Conservation (phyloP, 2,113 vertebrate species). For the Anolis carolinensis region DNA sequence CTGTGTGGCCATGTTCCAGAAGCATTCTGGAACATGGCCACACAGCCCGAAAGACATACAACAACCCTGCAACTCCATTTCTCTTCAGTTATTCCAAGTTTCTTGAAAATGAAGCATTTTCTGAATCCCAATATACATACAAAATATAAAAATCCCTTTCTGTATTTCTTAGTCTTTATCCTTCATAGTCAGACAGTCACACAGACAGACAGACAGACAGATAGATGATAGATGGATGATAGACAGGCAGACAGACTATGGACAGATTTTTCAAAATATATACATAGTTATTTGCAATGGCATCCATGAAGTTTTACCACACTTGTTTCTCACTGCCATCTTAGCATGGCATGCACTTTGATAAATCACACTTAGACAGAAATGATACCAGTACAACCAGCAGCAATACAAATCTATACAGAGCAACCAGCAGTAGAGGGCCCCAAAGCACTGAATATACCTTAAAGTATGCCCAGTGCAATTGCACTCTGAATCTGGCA, state of each 20-base stretch:
- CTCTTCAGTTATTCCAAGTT: not conserved
- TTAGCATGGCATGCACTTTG: not conserved
- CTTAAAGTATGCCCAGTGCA: not conserved
- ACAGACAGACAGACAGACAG: no score
- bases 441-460: conserved; percentile 24
- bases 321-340: not conserved
- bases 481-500: not conserved
- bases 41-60: no score
- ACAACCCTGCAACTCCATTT: not conserved
- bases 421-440: conserved; percentile 6
- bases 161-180: not conserved
- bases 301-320: not conserved
- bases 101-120: not conserved
- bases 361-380: not conserved
- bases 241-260: no score
- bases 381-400: not conserved
- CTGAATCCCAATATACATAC: not conserved
- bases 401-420: no score
- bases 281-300: not conserved
- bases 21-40: no score
- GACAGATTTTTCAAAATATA: no score
- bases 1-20: no score
- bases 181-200: no score
- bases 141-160: not conserved
- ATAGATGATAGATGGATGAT: no score